Conservation (phyloP, 2,888 invertebrate genomes). For the Formica aserva region DNA sequence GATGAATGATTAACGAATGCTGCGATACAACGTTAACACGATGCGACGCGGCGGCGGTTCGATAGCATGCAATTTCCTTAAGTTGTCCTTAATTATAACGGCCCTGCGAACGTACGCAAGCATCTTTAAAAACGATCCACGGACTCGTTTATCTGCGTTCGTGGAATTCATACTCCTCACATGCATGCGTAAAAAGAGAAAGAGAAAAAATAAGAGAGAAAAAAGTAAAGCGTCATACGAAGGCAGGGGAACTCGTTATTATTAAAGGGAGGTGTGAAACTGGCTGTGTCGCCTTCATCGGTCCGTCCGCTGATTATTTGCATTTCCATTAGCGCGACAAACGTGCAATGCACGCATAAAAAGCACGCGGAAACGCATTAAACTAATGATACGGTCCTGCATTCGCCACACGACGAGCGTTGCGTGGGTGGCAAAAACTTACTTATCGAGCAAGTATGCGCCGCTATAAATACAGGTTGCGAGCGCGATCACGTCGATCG, state of each 20-base stretch:
- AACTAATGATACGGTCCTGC: slow-evolving; percentile 62
- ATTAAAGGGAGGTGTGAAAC: slow-evolving; percentile 76
- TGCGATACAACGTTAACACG: slow-evolving; percentile 26
- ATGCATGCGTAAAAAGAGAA: slow-evolving; percentile 30
- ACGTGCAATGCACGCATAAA: slow-evolving; percentile 71
- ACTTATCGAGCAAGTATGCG: not conserved
- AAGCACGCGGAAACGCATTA: slow-evolving; percentile 56
- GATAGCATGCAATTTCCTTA: slow-evolving; percentile 6
- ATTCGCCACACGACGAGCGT: slow-evolving; percentile 33
- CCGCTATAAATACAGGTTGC: slow-evolving; percentile 13
- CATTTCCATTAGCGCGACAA: slow-evolving; percentile 78
- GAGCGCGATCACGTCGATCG: not conserved
- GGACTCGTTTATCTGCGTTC: slow-evolving; percentile 59
- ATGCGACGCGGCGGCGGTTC: slow-evolving; percentile 43
- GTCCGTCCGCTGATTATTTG: slow-evolving; percentile 71
- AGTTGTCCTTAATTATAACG: slow-evolving; percentile 53
- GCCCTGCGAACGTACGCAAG: not conserved
- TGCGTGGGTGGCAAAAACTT: slow-evolving; percentile 53
- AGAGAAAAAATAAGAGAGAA: slow-evolving; percentile 59
- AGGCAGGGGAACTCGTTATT: slow-evolving; percentile 71
- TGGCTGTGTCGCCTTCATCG: slow-evolving; percentile 54
- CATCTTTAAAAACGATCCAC: slow-evolving; percentile 35
- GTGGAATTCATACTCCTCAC: slow-evolving; percentile 66
- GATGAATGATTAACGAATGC: not conserved
- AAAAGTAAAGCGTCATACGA: not conserved